Conservation (phyloP, 2,113 vertebrate species). For the Mus pahari region DNA sequence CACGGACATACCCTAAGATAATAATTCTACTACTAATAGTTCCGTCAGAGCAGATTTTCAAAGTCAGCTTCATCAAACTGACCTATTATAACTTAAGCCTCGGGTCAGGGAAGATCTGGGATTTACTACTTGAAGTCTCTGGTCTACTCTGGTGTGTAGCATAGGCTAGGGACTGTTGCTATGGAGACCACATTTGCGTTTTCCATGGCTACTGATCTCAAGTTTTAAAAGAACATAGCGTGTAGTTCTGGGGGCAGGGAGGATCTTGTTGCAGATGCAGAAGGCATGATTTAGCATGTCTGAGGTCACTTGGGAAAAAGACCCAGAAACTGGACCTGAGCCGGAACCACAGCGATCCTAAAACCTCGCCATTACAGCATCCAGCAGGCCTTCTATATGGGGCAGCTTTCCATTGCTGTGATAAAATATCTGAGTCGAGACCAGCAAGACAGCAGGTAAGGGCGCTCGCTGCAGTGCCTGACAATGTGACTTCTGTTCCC, state of each 20-base stretch:
- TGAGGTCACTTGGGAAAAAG: constrained; percentile 13
- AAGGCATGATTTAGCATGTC: not conserved
- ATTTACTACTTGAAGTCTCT: not conserved
- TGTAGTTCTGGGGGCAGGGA: not conserved
- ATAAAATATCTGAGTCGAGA: not conserved
- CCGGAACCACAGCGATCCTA: not conserved
- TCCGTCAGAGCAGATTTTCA: not conserved
- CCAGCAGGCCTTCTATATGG: not conserved
- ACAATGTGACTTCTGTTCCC: not conserved
- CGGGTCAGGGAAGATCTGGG: not conserved
- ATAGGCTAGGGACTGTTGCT: not conserved
- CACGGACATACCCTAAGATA: no score
- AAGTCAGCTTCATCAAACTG: not conserved
- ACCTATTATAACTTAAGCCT: not conserved
- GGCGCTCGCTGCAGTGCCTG: no score
- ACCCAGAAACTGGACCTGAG: not conserved
- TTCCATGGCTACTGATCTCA: not conserved
- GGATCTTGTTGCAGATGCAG: not conserved
- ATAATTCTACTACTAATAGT: not conserved
- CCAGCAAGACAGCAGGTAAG: not conserved
- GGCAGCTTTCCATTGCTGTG: not conserved
- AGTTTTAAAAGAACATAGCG: not conserved
- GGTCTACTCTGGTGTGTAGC: not conserved
- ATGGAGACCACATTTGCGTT: not conserved
- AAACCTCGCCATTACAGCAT: not conserved